Percentiles rank a stretch among this genome's conserved stretches.
Conservation (phyloP, 2,113 vertebrate species). For the Gorsachius goisagi region DNA sequence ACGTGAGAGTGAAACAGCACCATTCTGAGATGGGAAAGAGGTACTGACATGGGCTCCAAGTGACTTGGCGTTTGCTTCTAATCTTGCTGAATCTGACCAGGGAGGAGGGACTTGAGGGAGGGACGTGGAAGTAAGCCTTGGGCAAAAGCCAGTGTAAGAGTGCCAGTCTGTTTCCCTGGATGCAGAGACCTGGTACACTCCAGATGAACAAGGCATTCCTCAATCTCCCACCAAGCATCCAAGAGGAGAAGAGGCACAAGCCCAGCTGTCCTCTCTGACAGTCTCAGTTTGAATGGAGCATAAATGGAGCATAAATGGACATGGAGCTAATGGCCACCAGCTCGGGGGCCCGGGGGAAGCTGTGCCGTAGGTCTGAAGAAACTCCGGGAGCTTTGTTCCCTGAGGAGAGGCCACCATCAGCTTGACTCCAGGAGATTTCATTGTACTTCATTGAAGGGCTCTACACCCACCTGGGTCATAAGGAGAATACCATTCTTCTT, state of each 20-base stretch:
- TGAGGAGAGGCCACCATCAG: background rate
- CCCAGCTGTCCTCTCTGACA: too few relatives aligned
- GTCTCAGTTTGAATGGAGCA: too few relatives aligned
- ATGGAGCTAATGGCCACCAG: too few relatives aligned
- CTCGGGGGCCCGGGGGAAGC: too few relatives aligned
- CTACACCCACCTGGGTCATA: too few relatives aligned
- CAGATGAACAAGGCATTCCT: background rate
- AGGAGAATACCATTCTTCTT: too few relatives aligned
- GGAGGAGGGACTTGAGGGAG: background rate
- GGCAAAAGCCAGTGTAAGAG: too few relatives aligned
- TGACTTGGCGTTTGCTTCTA: background rate
- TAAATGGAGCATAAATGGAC: too few relatives aligned
- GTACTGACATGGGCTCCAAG: background rate
- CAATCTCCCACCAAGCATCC: background rate
- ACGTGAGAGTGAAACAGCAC: background rate
- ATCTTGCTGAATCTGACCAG: background rate
- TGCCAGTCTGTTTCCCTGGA: background rate
- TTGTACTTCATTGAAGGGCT: background rate
- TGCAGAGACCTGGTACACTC: background rate
- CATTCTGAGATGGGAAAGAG: background rate
- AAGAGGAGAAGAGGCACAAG: background rate
- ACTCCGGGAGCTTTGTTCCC: background rate
- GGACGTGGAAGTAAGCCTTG: background rate
- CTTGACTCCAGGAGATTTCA: background rate
- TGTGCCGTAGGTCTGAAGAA: background rate